Conservation (phyloP, 2,113 vertebrate species). For the Noturus placidus region DNA sequence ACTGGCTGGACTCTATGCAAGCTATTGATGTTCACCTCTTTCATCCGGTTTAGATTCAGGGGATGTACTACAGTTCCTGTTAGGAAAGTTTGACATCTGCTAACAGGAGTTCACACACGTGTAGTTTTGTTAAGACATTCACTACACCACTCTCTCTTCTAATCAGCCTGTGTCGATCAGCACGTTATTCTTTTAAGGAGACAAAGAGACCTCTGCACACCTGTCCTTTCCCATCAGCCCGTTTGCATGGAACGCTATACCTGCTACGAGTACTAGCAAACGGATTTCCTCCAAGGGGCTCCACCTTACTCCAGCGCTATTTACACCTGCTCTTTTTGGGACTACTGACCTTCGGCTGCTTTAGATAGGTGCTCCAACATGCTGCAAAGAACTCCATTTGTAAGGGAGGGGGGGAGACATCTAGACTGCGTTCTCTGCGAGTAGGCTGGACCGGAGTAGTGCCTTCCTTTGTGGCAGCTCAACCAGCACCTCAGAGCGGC, state of each 20-base stretch:
- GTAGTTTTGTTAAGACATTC: conserved; percentile 31
- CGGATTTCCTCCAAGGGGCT: conserved; percentile 12
- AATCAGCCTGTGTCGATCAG: conserved; percentile 10
- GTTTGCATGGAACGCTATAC: conserved; percentile 13
- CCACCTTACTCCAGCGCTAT: conserved; percentile 1
- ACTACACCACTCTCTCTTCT: conserved; percentile 16
- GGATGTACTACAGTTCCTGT: conserved; percentile 35
- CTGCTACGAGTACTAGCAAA: background rate
- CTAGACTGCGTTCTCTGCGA: background rate
- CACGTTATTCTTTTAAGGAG: background rate
- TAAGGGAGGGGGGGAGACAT: background rate
- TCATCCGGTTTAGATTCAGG: conserved; percentile 49
- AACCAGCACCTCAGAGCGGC: conserved; percentile 14
- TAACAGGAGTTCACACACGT: conserved; percentile 40
- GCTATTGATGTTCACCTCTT: conserved; percentile 32
- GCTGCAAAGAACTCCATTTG: conserved; percentile 12
- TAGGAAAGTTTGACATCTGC: conserved; percentile 31
- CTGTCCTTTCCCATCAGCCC: background rate
- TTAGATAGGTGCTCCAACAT: conserved; percentile 34
- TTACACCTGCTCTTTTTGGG: conserved; percentile 22
- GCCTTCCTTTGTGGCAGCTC: conserved; percentile 35
- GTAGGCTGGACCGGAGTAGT: conserved; percentile 35
- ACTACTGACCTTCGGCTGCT: conserved; percentile 35
- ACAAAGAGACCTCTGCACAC: background rate
- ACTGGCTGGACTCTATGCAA: conserved; percentile 55